Base-by-base conservation (phyloP, 2,113 vertebrate species). In the Serranochromis macrocephalus region DNA sequence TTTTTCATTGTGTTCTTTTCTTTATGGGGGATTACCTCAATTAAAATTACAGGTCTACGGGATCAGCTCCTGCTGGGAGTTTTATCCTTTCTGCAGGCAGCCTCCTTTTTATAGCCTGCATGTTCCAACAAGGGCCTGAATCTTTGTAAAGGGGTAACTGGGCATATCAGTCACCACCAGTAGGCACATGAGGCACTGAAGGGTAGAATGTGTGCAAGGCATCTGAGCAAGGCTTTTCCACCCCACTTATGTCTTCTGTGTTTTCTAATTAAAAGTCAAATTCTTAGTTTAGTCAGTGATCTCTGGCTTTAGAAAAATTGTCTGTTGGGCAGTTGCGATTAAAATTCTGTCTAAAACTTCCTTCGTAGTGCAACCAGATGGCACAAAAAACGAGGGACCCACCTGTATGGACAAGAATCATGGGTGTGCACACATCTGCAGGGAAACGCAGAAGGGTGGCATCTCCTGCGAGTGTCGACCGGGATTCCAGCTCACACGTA, bases 341-440 rank as follows among this genome's bases (percentile, higher is more conserved):
- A 86, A 54, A 84, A 51, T 80, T 54, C 11, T 80, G 55, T 66
- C 38, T 61, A 3, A 21, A 45, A 19, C 83, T 86, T 95, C 89
- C 93, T 91, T 90, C 63, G 73, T 90, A 96, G 95, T 83, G 89
- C 97, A 96, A 92, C 94, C 91, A 63, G 98, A 98, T 92, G 97
- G 98, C 85, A 95, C 98, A 93, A 98, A 98, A 93, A 98, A 98
- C 87, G 98, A 98, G 92, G 98, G 98, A 82, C 98, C 98, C 97
- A 98, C 98, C 87, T 99, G 98, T 95, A 99, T 99, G 99, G 98
- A 99, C 96, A 99, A 98, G 97, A 99, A 99, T 92, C 99, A 99
- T 0, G 99, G 99, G 93, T 99, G 99, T 4, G 98, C 98, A 53
- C 99, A 99, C 96, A 99, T 99, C 91, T 99, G 98, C 92, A 95